Evolutionary conservation across 2,888 invertebrate genomes (phyloP), one percentile per base, ranked within the genome.

Genomic region (Dascillus cervinus): DNA sequence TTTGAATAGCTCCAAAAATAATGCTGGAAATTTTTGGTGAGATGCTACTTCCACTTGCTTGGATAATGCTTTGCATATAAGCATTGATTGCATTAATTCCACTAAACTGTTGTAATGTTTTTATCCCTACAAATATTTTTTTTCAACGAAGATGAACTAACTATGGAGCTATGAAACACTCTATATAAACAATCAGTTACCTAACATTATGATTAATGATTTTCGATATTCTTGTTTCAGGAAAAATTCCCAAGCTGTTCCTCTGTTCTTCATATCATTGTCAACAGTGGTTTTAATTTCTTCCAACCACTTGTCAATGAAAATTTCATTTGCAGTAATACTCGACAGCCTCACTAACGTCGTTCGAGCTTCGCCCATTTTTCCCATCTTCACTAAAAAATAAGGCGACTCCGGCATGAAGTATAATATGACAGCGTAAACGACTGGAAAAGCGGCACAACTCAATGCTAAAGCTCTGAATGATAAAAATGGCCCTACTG

Each of bases 41-140:
- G 26, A 74, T 58, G 1, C 67, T 67, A 9, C 61, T 58, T 24
- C 67, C 67, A 34, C 70, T 72, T 22, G 72, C 68, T 22, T 67
- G 62, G 28, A 77, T 71, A 39, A 77, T 77, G 14, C 70, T 68
- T 51, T 76, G 74, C 37, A 77, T 66, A 46, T 77, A 77, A 0
- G 75, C 70, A 39, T 76, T 75, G 12, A 77, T 70, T 1, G 75
- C 74, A 3, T 71, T 56, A 13, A 70, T 66, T 3, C 77, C 77
- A 11, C 73, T 74, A 66, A 75, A 71, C 44, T 75, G 75, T 20
- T 76, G 71, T 26, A 76, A 52, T 12, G 72, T 44, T 50, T 77
- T 76, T 0, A 76, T 55, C 11, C 73, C 77, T 72, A 53, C 2
- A 59, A 43, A 22, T n/a, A n/a, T n/a, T n/a, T n/a, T n/a, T n/a